These are phyloP conservation scores for Callipepla squamata DNA, from an alignment of 2,113 vertebrate species.

Conservation along the genomic window DNA sequence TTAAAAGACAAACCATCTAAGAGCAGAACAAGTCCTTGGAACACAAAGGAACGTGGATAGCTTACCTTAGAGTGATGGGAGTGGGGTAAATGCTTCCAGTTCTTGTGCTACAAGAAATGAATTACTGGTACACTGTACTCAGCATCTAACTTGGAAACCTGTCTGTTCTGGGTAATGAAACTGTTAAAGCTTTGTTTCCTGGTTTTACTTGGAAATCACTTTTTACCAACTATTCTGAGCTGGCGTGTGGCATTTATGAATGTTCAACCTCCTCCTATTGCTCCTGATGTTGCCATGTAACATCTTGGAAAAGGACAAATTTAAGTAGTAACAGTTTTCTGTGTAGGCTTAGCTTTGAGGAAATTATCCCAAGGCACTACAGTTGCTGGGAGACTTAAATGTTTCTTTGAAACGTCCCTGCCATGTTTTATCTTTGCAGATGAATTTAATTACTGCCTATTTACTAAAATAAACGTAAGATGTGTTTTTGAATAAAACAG, in stretches of 20 bases:
- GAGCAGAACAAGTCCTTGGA: neutral
- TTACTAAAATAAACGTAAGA: conserved; percentile 21
- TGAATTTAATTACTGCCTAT: neutral
- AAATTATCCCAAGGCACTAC: neutral
- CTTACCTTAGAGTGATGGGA: neutral
- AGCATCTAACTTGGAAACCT: neutral
- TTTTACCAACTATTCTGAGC: neutral
- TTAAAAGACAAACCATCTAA: neutral
- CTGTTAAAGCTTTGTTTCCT: neutral
- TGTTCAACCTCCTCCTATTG: neutral
- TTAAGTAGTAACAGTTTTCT: conserved; percentile 7
- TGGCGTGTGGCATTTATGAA: neutral
- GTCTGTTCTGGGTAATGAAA: neutral
- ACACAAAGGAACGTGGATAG: neutral
- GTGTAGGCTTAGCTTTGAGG: neutral
- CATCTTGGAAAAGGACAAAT: neutral
- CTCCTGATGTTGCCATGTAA: neutral
- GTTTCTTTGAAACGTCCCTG: neutral
- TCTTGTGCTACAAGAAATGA: neutral
- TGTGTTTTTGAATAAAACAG: neutral
- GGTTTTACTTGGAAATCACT: neutral
- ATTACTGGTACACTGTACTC: neutral
- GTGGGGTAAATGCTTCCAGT: neutral
- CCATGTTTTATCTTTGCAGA: neutral
- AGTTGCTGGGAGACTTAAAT: neutral